Base-by-base conservation (phyloP, 2,797 vertebrate genomes). In the Pteropus rufus region DNA sequence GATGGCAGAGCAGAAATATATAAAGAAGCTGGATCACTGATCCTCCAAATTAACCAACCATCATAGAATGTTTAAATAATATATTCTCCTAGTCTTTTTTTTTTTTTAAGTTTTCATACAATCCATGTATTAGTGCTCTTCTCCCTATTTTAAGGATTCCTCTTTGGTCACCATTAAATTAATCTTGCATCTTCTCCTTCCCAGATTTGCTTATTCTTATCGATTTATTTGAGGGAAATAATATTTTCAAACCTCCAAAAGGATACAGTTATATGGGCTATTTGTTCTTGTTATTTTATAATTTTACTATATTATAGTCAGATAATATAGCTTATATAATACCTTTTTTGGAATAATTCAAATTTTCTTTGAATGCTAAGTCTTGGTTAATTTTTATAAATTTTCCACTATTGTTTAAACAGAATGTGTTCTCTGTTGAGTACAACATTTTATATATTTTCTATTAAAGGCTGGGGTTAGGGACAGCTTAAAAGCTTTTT, bases 161-260 rank as follows among this genome's bases (percentile, higher is more conserved):
- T 46, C 52, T 60, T 91, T 52, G 24, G 24, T 52, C 36, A 89
- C n/a, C 82, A 91, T 72, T 64, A 90, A 85, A 11, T 69, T 81
- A 62, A 81, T 60, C 31, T 44, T 54, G 14, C 21, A 73, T 49
- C 46, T 76, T 52, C 18, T 29, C 31, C 39, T 81, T 86, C 12
- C 41, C 23, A 87, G 67, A 87, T 54, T 52, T 82, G 67, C 52
- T 93, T 93, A 62, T 81, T 76, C 60, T 82, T 91, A 21, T 60
- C 81, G 86, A 76, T 69, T 86, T 87, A 54, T 26, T 5, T 93
- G 46, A 93, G 31, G 18, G 69, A 82, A 76, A 81, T 29, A 39
- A 41, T 80, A 69, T 36, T 96, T 90, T 91, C 76, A 91, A 75
- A 86, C 91, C 76, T 76, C 41, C 31, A 65, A 76, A 79, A 93